Evolutionary conservation across 1,140 invertebrate species (phyloP).

Genomic region (Zaprionus camerounensis): DNA sequence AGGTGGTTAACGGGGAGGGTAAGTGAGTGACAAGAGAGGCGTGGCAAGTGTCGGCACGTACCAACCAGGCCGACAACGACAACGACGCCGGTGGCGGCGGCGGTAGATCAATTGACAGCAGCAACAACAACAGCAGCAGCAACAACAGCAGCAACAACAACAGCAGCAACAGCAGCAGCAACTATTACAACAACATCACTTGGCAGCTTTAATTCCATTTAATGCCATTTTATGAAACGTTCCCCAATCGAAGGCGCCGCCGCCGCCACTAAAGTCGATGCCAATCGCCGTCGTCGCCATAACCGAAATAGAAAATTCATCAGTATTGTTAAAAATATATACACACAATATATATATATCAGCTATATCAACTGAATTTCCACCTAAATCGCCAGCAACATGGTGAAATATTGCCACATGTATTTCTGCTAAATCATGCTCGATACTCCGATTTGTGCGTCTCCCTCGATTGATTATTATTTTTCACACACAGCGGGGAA

Average conservation of each 20-base stretch:
- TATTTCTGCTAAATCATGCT: conserved; percentile 6
- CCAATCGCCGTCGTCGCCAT: conserved; percentile 29
- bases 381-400: conserved; percentile 56
- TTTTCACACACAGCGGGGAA: conserved; percentile 28
- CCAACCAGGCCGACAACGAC: background rate
- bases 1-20: background rate
- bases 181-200: conserved; percentile 10
- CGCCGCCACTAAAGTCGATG: conserved; percentile 19
- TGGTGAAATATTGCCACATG: conserved; percentile 53
- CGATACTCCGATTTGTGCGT: conserved; percentile 28
- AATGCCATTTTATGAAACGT: conserved; percentile 67
- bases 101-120: conserved; percentile 54
- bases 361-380: conserved; percentile 52
- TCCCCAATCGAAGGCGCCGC: conserved; percentile 10
- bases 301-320: conserved; percentile 72
- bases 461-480: conserved; percentile 48
- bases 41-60: background rate
- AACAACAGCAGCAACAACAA: conserved; percentile 11
- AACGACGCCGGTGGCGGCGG: conserved; percentile 25
- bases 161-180: background rate
- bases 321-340: conserved; percentile 64
- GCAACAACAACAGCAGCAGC: background rate
- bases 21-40: background rate
- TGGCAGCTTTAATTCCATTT: conserved; percentile 69
- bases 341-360: background rate